phyloP scores from a whole-genome alignment of 2,888 invertebrate species.

The Drosophila pegasa region DNA sequence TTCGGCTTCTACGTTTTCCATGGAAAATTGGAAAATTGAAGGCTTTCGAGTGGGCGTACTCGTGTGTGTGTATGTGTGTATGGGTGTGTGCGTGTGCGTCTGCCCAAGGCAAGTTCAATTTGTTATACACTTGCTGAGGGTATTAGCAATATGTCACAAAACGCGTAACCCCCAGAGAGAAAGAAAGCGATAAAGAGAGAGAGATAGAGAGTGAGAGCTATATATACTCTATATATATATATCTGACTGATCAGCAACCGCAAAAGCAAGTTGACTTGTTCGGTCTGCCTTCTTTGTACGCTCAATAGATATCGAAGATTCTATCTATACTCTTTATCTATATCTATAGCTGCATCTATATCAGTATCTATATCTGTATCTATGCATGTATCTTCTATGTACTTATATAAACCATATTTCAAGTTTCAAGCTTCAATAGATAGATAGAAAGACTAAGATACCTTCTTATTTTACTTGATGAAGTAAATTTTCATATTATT shows the following conservation, averaged over 20 bases:
- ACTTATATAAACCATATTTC: too few species aligned
- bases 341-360: background rate
- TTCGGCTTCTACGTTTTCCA: conserved; percentile 9
- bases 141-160: background rate
- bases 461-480: too few species aligned
- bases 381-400: too few species aligned
- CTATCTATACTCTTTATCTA: background rate
- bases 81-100: background rate
- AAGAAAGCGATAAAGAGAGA: background rate
- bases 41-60: conserved; percentile 39
- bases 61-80: background rate
- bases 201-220: background rate
- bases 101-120: conserved; percentile 29
- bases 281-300: background rate
- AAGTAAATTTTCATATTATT: too few species aligned
- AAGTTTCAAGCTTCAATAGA: too few species aligned
- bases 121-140: conserved; percentile 8
- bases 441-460: too few species aligned
- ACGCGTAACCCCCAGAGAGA: background rate
- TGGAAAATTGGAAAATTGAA: conserved; percentile 54
- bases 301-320: too few species aligned
- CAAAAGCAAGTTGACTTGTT: background rate
- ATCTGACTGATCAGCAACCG: background rate
- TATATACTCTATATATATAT: background rate
- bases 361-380: too few species aligned